A percentile compares a stretch with the other conserved stretches of the same genome.
These are phyloP conservation scores for Meloidogyne chitwoodi DNA, from an alignment of 1,140 invertebrate species.

Conservation along the genomic window DNA sequence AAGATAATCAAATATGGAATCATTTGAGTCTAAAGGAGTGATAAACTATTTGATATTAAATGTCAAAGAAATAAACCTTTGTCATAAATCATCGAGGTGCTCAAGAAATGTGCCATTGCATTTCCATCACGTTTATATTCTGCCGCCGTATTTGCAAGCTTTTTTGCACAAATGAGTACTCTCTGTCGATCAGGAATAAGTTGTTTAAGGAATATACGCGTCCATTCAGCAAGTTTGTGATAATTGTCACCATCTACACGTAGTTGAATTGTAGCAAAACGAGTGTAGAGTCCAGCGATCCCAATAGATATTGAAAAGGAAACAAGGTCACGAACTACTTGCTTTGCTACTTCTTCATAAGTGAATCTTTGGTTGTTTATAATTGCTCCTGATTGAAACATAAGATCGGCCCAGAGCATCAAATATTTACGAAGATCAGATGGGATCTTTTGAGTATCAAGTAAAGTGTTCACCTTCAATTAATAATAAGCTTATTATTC, in stretches of 20 bases:
- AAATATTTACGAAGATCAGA: conserved; percentile 32
- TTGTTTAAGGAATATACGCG: conserved; percentile 25
- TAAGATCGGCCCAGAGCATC: conserved; percentile 40
- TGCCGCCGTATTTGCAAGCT: conserved; percentile 29
- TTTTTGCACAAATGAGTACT: conserved; percentile 29
- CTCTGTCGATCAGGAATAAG: not conserved
- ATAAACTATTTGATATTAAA: not conserved
- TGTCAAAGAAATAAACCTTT: not conserved
- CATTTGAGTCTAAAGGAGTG: conserved; percentile 31
- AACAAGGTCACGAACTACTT: conserved; percentile 32
- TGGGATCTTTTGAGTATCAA: conserved; percentile 28
- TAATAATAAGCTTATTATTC: too few relatives aligned
- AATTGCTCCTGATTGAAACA: conserved; percentile 45
- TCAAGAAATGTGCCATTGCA: conserved; percentile 8
- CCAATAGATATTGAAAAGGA: conserved; percentile 19
- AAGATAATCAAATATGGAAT: conserved; percentile 28
- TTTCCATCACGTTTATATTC: conserved; percentile 34
- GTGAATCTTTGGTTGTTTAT: conserved; percentile 26
- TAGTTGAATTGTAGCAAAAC: conserved; percentile 20
- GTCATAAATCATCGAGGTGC: conserved; percentile 5
- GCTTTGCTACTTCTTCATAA: conserved; percentile 39
- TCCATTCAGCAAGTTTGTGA: conserved; percentile 39
- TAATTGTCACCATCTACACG: conserved; percentile 18
- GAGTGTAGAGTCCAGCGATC: conserved; percentile 14
- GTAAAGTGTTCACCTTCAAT: conserved; percentile 26